Base-by-base conservation (phyloP, 2,888 invertebrate species). In the Morpho helenor region DNA sequence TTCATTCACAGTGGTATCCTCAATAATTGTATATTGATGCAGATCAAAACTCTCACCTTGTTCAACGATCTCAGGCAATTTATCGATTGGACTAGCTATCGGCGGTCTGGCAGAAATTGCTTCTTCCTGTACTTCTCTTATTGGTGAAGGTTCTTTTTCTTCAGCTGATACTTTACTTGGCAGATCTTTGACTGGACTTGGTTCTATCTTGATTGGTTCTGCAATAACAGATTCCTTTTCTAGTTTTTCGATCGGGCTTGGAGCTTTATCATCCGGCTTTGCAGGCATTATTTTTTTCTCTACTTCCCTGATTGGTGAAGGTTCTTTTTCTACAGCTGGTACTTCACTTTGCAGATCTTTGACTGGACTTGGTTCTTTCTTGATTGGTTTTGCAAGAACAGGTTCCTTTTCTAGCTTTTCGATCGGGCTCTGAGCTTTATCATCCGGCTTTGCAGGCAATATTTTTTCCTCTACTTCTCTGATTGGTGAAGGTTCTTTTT, bases 1-100 rank as follows among this genome's bases (percentile, higher is more conserved):
- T 8, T 78, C 77, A 59, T 81, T 74, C 39, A 82, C 73, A 43
- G 75, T 72, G 59, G 76, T 82, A 51, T 83, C 76, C 74, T 84
- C 85, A 46, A 85, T 59, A 56, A 74, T 61, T 2, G 74, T 74
- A 57, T 78, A 84, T 45, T 83, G 82, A 64, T 71, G 67, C 8
- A 89, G 69, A 54, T 87, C 87, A 31, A 31, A 31, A 31, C 31
- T 45, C 7, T 7, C 2, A 45, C 4, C 9, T 10, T 9, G 10
- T 45, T 8, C 43, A n/a, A 43, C 10, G 9, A 45, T 7, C n/a
- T 45, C 45, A 43, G 31, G 31, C 31, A 31, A 31, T 31, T 31
- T 31, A 5, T 31, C 31, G 3, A 31, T 31, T 31, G 31, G 31
- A 31, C 31, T 31, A 31, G 31, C 31, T 5, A 5, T 45, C 7